These are phyloP conservation scores for Pangasius mekongensis DNA, from an alignment of 2,797 vertebrate species.

Conservation along the genomic window DNA sequence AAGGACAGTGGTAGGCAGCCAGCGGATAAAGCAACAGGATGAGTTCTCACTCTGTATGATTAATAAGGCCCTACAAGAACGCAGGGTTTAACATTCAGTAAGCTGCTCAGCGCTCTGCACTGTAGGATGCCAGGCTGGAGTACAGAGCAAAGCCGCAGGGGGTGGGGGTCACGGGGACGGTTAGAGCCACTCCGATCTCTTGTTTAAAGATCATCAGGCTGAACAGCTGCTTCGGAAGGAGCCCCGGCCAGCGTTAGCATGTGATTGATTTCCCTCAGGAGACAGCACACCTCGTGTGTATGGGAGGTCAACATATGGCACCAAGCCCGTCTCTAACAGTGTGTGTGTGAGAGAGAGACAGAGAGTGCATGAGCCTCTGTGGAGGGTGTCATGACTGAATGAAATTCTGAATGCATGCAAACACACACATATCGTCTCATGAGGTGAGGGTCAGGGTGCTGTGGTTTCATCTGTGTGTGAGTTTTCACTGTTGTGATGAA, in stretches of 20 bases:
- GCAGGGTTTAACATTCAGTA: conserved; percentile 53
- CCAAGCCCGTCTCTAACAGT: conserved; percentile 29
- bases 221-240: conserved; percentile 48
- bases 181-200: conserved; percentile 10
- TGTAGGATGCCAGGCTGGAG: conserved; percentile 34
- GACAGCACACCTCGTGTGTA: conserved; percentile 49
- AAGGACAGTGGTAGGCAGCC: conserved; percentile 54
- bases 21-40: conserved; percentile 52
- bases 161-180: conserved; percentile 19
- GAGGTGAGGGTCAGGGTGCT: background rate
- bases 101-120: conserved; percentile 8
- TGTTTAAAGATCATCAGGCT: conserved; percentile 48
- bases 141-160: background rate
- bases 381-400: background rate
- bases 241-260: conserved; percentile 44
- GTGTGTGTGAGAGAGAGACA: background rate
- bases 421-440: background rate
- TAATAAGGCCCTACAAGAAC: conserved; percentile 52
- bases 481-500: conserved; percentile 46
- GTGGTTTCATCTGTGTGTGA: conserved; percentile 4
- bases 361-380: background rate
- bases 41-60: conserved; percentile 48
- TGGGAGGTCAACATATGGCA: conserved; percentile 56
- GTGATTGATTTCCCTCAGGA: conserved; percentile 56
- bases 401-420: conserved; percentile 16